Evolutionary conservation across 2,113 vertebrate genomes (phyloP).

Genomic region (Ochotona princeps): DNA sequence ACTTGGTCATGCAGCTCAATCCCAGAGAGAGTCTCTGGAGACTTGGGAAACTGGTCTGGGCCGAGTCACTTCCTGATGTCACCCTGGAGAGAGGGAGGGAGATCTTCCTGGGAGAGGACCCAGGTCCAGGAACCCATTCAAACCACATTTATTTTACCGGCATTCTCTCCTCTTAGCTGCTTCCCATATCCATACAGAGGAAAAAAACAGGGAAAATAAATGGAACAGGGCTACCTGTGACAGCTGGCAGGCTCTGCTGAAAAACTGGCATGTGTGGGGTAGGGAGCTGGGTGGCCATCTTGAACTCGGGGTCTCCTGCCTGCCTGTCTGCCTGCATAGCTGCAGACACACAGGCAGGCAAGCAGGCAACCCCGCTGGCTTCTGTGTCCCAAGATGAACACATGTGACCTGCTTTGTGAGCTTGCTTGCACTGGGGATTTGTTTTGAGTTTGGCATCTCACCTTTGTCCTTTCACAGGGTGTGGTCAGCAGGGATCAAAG

Average conservation of each 20-base stretch:
- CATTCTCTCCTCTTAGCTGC: constrained; percentile 61
- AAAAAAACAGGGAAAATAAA: not conserved
- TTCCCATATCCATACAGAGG: constrained; percentile 61
- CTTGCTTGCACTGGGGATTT: not conserved
- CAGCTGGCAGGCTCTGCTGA: constrained; percentile 77
- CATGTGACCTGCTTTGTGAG: not conserved
- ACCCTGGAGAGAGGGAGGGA: not conserved
- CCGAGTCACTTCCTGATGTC: not conserved
- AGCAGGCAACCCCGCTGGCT: not conserved
- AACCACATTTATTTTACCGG: not conserved
- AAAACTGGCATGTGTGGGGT: constrained; percentile 67
- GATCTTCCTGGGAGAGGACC: not conserved
- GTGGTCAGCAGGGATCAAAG: not conserved
- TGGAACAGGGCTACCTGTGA: not conserved
- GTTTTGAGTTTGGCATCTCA: not conserved
- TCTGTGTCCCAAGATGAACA: not conserved
- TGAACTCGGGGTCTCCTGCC: constrained; percentile 54
- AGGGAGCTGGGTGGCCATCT: not conserved
- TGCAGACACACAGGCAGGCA: not conserved
- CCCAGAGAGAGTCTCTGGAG: not conserved
- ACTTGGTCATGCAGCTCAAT: not conserved
- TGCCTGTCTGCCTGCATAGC: not conserved
- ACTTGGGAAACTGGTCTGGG: rapidly evolving
- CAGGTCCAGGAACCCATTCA: not conserved
- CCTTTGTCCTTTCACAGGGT: not conserved